Conservation (phyloP, 2,888 invertebrate species). For the Lordiphosa fenestrarum region DNA sequence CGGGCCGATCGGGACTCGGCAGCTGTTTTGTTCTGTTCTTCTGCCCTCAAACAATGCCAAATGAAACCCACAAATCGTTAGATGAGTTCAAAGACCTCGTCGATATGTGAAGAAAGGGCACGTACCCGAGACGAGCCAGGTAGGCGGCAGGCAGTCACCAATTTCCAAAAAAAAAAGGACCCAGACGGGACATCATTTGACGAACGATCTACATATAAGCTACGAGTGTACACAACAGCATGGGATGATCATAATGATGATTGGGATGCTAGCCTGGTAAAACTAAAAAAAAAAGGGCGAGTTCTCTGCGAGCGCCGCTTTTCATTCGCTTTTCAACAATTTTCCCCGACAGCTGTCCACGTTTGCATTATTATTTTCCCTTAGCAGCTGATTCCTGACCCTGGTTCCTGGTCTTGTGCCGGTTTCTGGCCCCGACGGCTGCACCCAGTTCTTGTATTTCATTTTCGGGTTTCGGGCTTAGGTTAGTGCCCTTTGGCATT, state of each 20-base stretch:
- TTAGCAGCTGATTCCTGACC: slow-evolving; percentile 68
- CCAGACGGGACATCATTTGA: slow-evolving; percentile 56
- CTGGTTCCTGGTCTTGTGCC: slow-evolving; percentile 30
- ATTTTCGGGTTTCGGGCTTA: slow-evolving; percentile 39
- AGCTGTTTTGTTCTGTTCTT: slow-evolving; percentile 41
- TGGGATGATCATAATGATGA: slow-evolving; percentile 45
- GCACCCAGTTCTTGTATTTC: slow-evolving; percentile 65
- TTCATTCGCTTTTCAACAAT: slow-evolving; percentile 68
- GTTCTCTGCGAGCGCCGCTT: slow-evolving; percentile 51
- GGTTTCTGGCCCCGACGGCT: slow-evolving; percentile 40
- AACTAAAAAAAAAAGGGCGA: slow-evolving; percentile 43
- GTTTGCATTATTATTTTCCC: slow-evolving; percentile 53
- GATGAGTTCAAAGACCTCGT: slow-evolving; percentile 64
- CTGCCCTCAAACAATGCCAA: slow-evolving; percentile 25
- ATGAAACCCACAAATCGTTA: slow-evolving; percentile 52
- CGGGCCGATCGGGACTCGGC: slow-evolving; percentile 11
- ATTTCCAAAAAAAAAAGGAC: slow-evolving; percentile 18
- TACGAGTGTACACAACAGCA: slow-evolving; percentile 20
- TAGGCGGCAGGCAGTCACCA: too few species aligned
- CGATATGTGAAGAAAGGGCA: slow-evolving; percentile 35
- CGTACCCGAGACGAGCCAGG: slow-evolving; percentile 28
- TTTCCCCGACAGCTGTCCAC: slow-evolving; percentile 69
- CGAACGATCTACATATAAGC: slow-evolving; percentile 54
- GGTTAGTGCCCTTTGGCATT: slow-evolving; percentile 65
- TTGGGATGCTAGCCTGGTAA: slow-evolving; percentile 37